phyloP scores from a whole-genome alignment of 92 coral and sea anemone species.

The Phenganax marumi region DNA sequence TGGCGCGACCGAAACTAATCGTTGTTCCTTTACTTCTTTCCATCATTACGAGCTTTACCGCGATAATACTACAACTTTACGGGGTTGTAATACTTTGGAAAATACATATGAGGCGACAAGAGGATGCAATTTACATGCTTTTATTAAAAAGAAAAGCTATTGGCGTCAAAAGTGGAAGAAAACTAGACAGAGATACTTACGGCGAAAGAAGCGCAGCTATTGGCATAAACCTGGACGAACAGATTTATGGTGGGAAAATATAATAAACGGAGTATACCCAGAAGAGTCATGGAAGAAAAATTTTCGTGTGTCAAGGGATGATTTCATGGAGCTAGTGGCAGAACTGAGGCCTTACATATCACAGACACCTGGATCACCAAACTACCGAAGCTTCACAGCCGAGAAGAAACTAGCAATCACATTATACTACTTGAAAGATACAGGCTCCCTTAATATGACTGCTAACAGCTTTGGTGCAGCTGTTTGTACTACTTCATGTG shows the following conservation, averaged over 20 bases:
- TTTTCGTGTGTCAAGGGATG: conserved; percentile 7
- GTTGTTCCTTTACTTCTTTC: background rate
- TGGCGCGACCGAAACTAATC: conserved; percentile 10
- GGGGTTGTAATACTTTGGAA: background rate
- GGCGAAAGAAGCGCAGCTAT: conserved; percentile 44
- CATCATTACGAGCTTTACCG: background rate
- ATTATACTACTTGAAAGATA: too few relatives aligned
- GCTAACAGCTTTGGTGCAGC: conserved; percentile 12
- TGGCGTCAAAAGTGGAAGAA: conserved; percentile 42
- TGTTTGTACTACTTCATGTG: background rate
- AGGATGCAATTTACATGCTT: background rate
- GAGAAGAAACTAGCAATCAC: conserved; percentile 11
- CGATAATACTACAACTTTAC: background rate
- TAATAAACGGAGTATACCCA: background rate
- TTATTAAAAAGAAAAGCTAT: conserved; percentile 43
- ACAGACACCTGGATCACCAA: conserved; percentile 11
- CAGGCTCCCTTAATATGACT: background rate
- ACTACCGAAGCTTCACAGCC: background rate
- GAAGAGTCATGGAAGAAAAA: background rate
- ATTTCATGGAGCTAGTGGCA: too few relatives aligned
- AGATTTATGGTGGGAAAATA: too few relatives aligned
- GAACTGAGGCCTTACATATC: too few relatives aligned
- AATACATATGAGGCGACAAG: background rate
- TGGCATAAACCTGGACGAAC: conserved; percentile 58
- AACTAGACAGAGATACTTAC: conserved; percentile 37